Evolutionary conservation across 2,113 vertebrate genomes (phyloP).

Genomic region (Cebidichthys violaceus): DNA sequence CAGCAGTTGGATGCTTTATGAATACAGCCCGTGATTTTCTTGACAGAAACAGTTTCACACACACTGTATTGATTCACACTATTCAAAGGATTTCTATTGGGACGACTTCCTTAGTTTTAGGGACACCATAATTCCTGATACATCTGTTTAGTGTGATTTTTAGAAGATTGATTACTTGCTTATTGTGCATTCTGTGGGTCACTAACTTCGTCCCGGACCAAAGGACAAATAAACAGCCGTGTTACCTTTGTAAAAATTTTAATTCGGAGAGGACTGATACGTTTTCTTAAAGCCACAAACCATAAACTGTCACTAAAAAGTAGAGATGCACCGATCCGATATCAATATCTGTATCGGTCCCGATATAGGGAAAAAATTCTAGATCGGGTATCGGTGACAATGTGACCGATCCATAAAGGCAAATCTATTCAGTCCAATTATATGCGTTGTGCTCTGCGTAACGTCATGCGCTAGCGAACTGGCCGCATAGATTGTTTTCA

Average conservation of each 20-base stretch:
- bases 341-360: too few relatives aligned
- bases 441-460: too few relatives aligned
- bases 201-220: neutral
- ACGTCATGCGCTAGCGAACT: too few relatives aligned
- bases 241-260: neutral
- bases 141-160: neutral
- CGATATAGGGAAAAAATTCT: too few relatives aligned
- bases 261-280: neutral
- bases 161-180: neutral
- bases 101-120: neutral
- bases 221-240: neutral
- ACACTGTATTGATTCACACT: neutral
- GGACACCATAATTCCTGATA: neutral
- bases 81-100: neutral
- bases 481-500: too few relatives aligned
- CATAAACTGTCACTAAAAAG: slow-evolving; percentile 14
- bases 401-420: too few relatives aligned
- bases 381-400: too few relatives aligned
- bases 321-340: too few relatives aligned
- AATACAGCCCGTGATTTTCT: slow-evolving; percentile 34
- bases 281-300: slow-evolving; percentile 64
- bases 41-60: slow-evolving; percentile 18
- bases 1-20: slow-evolving; percentile 38
- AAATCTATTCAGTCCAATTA: too few relatives aligned
- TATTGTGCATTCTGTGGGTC: slow-evolving; percentile 2